Evolutionary conservation across 2,888 invertebrate species (phyloP).

Genomic region (Tridacna gigas): DNA sequence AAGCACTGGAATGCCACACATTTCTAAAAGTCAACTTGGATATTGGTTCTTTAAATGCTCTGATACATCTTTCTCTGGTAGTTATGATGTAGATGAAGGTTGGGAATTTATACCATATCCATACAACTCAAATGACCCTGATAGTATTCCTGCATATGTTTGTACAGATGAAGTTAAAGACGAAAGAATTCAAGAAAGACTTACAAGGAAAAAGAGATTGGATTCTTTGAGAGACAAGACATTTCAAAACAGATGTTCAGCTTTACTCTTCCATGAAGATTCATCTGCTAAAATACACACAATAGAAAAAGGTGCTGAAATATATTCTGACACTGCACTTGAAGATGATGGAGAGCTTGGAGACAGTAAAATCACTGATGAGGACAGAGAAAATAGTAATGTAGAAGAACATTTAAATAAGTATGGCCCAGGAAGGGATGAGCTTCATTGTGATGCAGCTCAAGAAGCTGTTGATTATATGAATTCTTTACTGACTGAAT

Average conservation of each 20-base stretch:
- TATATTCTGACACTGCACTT: neutral
- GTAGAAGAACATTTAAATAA: neutral
- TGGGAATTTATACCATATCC: too few relatives aligned
- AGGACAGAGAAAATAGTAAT: neutral
- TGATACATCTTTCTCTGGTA: neutral
- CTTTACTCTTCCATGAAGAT: neutral
- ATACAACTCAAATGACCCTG: too few relatives aligned
- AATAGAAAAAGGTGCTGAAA: neutral
- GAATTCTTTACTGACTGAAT: constrained; percentile 32
- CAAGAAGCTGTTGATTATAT: constrained; percentile 29
- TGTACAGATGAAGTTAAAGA: neutral
- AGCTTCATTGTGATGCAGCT: neutral
- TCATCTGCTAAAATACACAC: neutral
- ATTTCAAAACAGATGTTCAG: constrained; percentile 3
- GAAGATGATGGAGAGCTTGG: neutral
- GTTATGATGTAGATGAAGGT: constrained; percentile 3
- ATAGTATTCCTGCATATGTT: neutral
- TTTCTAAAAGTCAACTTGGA: neutral
- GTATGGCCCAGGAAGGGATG: neutral
- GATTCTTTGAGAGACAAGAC: constrained; percentile 36
- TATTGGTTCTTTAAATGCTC: constrained; percentile 25
- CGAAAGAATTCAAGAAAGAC: constrained; percentile 21
- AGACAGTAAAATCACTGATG: neutral
- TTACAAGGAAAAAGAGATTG: constrained; percentile 43
- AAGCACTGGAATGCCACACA: too few relatives aligned